phyloP scores from a whole-genome alignment of 2,797 vertebrate species.

The Sandelia bainsii region DNA sequence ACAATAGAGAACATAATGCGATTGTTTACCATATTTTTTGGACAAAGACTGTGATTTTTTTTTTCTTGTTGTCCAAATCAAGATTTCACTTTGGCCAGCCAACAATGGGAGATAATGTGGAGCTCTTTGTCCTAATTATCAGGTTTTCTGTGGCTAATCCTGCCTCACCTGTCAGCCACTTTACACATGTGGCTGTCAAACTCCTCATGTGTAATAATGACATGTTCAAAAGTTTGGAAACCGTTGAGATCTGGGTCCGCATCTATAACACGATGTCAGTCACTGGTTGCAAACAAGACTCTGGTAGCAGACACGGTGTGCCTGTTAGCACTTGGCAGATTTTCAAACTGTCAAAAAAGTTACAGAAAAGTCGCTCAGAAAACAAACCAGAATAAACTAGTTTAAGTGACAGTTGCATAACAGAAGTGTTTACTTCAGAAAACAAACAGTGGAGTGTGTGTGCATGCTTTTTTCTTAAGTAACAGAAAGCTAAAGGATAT shows the following conservation, averaged over 20 bases:
- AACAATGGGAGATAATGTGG: slow-evolving; percentile 14
- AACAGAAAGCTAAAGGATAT: slow-evolving; percentile 5
- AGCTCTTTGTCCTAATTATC: slow-evolving; percentile 1
- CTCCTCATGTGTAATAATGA: slow-evolving; percentile 47
- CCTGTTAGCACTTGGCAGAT: slow-evolving; percentile 59
- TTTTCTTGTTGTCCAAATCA: slow-evolving; percentile 47
- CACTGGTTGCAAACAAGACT: slow-evolving; percentile 60
- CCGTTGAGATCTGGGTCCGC: slow-evolving; percentile 39
- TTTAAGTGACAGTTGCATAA: slow-evolving; percentile 55
- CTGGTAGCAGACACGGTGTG: slow-evolving; percentile 52
- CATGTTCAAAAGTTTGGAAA: slow-evolving; percentile 54
- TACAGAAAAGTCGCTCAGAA: slow-evolving; percentile 49
- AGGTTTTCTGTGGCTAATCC: slow-evolving; percentile 21
- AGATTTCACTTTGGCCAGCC: slow-evolving; percentile 30
- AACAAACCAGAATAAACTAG: slow-evolving; percentile 46
- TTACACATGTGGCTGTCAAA: slow-evolving; percentile 49
- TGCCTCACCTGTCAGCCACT: slow-evolving; percentile 27
- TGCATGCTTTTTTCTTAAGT: neutral
- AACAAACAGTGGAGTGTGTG: slow-evolving; percentile 37
- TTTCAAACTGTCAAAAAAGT: slow-evolving; percentile 69
- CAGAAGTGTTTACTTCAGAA: slow-evolving; percentile 41
- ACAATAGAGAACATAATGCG: slow-evolving; percentile 62
- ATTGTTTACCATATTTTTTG: slow-evolving; percentile 69
- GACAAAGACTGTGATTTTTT: slow-evolving; percentile 35
- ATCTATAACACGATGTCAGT: slow-evolving; percentile 53